Percentiles rank a stretch among this genome's conserved stretches.
Conservation (phyloP, 2,888 invertebrate genomes). For the Thyatira batis region DNA sequence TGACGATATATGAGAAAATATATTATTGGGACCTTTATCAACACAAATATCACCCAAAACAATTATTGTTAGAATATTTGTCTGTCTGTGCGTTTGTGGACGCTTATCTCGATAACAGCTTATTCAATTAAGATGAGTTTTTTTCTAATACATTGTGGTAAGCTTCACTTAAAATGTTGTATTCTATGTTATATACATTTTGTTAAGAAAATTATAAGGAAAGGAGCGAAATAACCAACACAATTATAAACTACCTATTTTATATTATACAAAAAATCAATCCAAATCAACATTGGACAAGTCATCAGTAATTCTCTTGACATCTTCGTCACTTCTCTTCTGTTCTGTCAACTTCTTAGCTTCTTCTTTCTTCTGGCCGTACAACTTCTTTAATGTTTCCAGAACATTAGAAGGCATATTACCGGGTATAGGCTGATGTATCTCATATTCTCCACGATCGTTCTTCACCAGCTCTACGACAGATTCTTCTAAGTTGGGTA, state of each 20-base stretch:
- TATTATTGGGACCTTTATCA: no score
- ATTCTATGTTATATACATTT: no score
- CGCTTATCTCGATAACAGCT: no score
- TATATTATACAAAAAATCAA: slow-evolving; percentile 33
- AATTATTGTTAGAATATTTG: no score
- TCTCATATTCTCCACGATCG: slow-evolving; percentile 66
- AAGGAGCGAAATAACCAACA: no score
- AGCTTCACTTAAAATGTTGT: no score
- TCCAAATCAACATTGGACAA: slow-evolving; percentile 82
- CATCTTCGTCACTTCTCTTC: slow-evolving; percentile 57
- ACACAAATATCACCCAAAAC: no score
- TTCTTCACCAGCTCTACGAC: slow-evolving; percentile 69
- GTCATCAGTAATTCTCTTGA: slow-evolving; percentile 81
- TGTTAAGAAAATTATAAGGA: no score
- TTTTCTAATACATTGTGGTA: no score
- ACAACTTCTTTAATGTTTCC: slow-evolving; percentile 53
- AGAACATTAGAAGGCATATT: slow-evolving; percentile 63
- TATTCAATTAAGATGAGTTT: no score
- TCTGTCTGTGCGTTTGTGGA: no score
- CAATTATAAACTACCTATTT: slow-evolving; percentile 22
- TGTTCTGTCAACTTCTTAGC: slow-evolving; percentile 44
- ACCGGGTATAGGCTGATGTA: slow-evolving; percentile 68
- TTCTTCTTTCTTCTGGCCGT: slow-evolving; percentile 63
- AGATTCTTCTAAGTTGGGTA: slow-evolving; percentile 68
- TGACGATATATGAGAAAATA: no score